A percentile compares a stretch with the other conserved stretches of the same genome.
phyloP scores from a whole-genome alignment of 2,797 vertebrate genomes.

The Odontamblyopus lacepedii region DNA sequence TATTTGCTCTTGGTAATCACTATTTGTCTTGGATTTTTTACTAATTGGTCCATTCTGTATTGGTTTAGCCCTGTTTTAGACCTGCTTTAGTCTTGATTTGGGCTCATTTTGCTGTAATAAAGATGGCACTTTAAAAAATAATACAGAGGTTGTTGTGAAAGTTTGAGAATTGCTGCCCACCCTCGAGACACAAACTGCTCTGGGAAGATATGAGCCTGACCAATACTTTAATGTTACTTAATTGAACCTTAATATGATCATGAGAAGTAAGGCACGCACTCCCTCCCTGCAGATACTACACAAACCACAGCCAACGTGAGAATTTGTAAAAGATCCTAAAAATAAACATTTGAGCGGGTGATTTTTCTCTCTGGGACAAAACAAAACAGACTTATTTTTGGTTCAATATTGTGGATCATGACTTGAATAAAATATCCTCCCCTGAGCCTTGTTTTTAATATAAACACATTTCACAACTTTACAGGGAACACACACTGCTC shows the following conservation, averaged over 20 bases:
- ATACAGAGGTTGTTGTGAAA: neutral
- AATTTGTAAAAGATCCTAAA: neutral
- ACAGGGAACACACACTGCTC: too few species aligned
- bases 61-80: neutral
- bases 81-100: neutral
- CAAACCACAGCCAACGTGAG: neutral
- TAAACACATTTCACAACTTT: neutral
- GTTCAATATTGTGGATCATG: neutral
- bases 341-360: neutral
- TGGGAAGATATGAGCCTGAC: neutral
- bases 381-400: neutral
- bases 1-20: too few species aligned
- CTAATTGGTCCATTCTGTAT: too few species aligned
- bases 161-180: neutral
- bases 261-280: neutral
- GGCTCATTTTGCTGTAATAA: neutral
- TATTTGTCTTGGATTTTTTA: too few species aligned
- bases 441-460: neutral
- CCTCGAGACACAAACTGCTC: neutral
- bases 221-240: slow-evolving; percentile 2
- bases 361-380: neutral
- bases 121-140: neutral
- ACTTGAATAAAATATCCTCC: neutral
- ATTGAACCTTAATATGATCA: neutral
- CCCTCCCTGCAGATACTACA: neutral